Evolutionary conservation across 2,797 vertebrate species (phyloP), one percentile per base, ranked within the genome.

Genomic region (Kryptolebias ocellatus): DNA sequence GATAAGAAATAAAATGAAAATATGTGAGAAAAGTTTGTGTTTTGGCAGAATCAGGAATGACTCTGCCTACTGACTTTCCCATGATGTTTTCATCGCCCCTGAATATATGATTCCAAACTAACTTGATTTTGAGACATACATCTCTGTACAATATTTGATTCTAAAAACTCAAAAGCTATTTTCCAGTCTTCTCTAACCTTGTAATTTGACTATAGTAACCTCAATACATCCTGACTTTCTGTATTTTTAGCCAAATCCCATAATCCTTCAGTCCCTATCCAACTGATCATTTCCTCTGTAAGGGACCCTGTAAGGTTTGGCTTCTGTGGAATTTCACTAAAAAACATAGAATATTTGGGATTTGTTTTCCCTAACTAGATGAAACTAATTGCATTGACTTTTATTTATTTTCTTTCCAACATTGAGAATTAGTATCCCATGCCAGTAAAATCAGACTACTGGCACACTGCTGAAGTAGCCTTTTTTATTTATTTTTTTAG

Each of bases 311-410:
- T 29, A 46, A 53, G 51, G 54, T 76, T 54, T 58, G 27, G 17
- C 57, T 57, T 45, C 64, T 58, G 72, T 81, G 78, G 78, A 83
- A 87, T 84, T 82, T 82, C 82, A 78, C 59, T 3, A 0, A 24
- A 76, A 24, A 85, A 72, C 60, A 55, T 69, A 60, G 5, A 24
- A 49, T 28, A 64, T 76, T 76, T 54, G 10, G n/a, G 31, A 53
- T 69, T 62, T 0, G 11, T 70, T 84, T 85, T 31, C 67, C 8
- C 74, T 64, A 39, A 24, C 31, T 0, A 4, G 0, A 39, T 28
- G 0, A 68, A 17, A 3, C 27, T 80, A 70, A 84, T 80, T 78
- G 51, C 60, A 47, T 79, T 71, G 73, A 70, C 42, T 69, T 61
- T 60, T 20, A 31, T 72, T 70, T 60, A 61, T 79, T 68, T 68